Base-by-base conservation (phyloP, 2,888 invertebrate genomes). In the Euspilapteryx auroguttella region DNA sequence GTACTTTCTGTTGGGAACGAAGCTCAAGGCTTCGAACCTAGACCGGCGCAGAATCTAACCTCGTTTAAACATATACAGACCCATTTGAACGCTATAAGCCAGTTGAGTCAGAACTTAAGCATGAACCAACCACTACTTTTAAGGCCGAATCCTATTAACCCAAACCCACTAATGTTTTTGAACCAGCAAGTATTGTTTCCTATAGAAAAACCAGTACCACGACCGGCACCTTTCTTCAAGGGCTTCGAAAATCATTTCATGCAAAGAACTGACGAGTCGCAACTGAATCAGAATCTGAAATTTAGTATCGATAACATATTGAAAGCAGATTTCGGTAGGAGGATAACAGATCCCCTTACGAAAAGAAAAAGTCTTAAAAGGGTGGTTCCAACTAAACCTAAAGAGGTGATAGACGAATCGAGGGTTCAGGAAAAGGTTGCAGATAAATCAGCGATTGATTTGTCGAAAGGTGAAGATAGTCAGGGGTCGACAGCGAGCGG, bases 271-370 rank as follows among this genome's bases (percentile, higher is more conserved):
- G 69, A 62, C 15, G 59, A 59, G 0, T 34, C 26, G 14, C 4
- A 69, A 9, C 58, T 56, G 10, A 42, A 58, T 21, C 56, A 49
- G 39, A 49, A 51, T 28, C 55, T 92, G 15, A 86, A 87, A 41
- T 92, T 91, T 66, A 90, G 90, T 47, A 90, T 93, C 51, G 89
- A 88, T 45, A 91, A 92, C 57, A 92, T 92, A 34, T 61, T 92
- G 13, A 84, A 89, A 46, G 91, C 91, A 0, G 91, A 92, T 52
- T 92, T 92, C 39, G 91, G 92, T 0, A 73, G 85, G 15, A 51
- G 84, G 25, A 83, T 85, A 21, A 83, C 84, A 0, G 83, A 86
- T 44, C 87, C 86, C 8, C 63, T 87, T 30, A 76, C 79, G 27
- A 85, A 81, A 34, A 69, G 82, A 31, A 84, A 81, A 42, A 53